Conservation (phyloP, 2,797 vertebrate species). For the Microctenopoma lineatum region DNA sequence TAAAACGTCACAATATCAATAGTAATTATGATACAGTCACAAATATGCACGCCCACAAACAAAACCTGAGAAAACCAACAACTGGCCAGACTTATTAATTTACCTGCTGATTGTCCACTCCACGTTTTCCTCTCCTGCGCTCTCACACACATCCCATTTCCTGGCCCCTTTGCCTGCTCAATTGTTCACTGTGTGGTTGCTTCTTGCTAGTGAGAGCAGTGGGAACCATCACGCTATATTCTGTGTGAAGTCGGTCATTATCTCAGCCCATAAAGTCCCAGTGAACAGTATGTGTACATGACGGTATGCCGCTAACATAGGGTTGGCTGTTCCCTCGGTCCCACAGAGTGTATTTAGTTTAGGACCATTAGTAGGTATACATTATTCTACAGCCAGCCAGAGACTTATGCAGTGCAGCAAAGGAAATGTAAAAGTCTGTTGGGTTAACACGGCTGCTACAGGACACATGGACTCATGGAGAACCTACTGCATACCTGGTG, state of each 20-base stretch:
- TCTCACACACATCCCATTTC: slow-evolving; percentile 19
- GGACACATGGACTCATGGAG: slow-evolving; percentile 22
- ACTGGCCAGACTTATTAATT: too few species aligned
- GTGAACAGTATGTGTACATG: slow-evolving; percentile 10
- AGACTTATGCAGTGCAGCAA: slow-evolving; percentile 18
- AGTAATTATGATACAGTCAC: neutral
- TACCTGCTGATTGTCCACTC: slow-evolving; percentile 27
- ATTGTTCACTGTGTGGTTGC: slow-evolving; percentile 36
- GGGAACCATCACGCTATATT: slow-evolving; percentile 52
- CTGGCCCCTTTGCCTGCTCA: slow-evolving; percentile 27
- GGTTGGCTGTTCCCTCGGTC: slow-evolving; percentile 30
- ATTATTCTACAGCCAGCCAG: slow-evolving; percentile 26
- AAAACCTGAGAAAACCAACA: neutral
- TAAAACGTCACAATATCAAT: neutral
- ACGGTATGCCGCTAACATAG: slow-evolving; percentile 40
- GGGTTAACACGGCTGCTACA: slow-evolving; percentile 15
- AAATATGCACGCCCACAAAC: slow-evolving; percentile 11
- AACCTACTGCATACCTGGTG: neutral
- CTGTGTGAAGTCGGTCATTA: slow-evolving; percentile 54
- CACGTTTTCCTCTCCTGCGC: slow-evolving; percentile 25
- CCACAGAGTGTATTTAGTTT: slow-evolving; percentile 47
- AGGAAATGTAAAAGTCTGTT: slow-evolving; percentile 33
- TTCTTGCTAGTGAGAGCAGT: slow-evolving; percentile 49
- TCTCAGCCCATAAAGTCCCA: slow-evolving; percentile 62
- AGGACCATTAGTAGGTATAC: slow-evolving; percentile 44